These are phyloP conservation scores for Steromphala cineraria DNA, from an alignment of 2,888 invertebrate genomes.

Conservation along the genomic window DNA sequence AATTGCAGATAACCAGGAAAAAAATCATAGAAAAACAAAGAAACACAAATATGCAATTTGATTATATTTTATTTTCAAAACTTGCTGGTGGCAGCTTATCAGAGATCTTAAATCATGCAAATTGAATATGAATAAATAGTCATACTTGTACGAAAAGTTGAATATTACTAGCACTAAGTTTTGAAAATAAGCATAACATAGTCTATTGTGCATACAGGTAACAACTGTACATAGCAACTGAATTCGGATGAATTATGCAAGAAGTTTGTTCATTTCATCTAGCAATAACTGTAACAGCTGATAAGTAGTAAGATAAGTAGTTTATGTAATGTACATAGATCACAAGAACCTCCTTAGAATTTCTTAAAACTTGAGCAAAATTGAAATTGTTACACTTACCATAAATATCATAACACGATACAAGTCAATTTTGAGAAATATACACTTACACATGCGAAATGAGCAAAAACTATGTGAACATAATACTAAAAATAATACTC, in stretches of 20 bases:
- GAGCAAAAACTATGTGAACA: conserved; percentile 12
- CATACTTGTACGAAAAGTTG: not conserved
- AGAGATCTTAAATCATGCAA: conserved; percentile 17
- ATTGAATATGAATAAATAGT: conserved; percentile 17
- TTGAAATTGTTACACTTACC: not conserved
- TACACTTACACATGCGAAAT: not conserved
- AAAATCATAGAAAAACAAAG: not conserved
- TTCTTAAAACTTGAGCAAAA: conserved; percentile 15
- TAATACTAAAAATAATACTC: conserved; percentile 18
- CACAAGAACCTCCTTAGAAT: not conserved
- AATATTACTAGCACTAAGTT: conserved; percentile 12
- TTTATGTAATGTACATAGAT: not conserved
- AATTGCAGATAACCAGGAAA: too few relatives aligned
- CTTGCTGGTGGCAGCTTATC: conserved; percentile 6
- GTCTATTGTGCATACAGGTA: not conserved
- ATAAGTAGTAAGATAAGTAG: not conserved
- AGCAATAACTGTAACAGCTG: not conserved
- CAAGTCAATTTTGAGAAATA: not conserved
- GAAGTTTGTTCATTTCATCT: not conserved
- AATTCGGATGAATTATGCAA: not conserved
- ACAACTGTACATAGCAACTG: conserved; percentile 9
- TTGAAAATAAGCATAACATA: not conserved
- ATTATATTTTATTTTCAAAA: conserved; percentile 12
- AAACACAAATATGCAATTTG: not conserved
- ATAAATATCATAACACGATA: conserved; percentile 2